Evolutionary conservation across 2,797 vertebrate genomes (phyloP).

Genomic region (Phrynocephalus forsythii): DNA sequence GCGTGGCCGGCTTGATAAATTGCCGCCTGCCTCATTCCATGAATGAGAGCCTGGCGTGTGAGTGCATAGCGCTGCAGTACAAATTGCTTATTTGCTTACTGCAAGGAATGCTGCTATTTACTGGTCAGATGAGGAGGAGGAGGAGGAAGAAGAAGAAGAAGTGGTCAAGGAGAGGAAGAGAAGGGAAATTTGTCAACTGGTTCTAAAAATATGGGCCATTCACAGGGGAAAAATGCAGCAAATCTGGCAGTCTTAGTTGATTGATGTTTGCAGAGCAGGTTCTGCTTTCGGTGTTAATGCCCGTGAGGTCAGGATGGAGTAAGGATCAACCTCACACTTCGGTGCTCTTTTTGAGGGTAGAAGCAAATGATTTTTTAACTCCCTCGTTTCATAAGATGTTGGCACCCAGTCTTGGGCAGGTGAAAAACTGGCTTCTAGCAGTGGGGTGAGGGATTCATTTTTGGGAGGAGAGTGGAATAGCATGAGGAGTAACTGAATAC

Average conservation of each 20-base stretch:
- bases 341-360: neutral
- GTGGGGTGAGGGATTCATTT: neutral
- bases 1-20: neutral
- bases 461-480: conserved; percentile 43
- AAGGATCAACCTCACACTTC: neutral
- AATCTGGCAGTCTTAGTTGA: neutral
- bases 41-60: neutral
- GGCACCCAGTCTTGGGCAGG: conserved; percentile 51
- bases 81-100: neutral
- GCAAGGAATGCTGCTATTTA: neutral
- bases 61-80: neutral
- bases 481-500: conserved; percentile 50
- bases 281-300: neutral
- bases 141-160: too few species aligned
- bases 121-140: neutral
- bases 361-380: neutral
- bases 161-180: neutral
- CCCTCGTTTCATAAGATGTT: conserved; percentile 15
- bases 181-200: neutral
- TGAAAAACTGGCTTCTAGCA: conserved; percentile 44
- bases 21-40: neutral
- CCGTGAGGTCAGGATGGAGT: neutral
- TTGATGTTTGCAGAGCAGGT: neutral
- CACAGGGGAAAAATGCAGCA: conserved; percentile 10
- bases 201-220: neutral